Base-by-base conservation (phyloP, 2,797 vertebrate species). In the Holocentrus rufus region DNA sequence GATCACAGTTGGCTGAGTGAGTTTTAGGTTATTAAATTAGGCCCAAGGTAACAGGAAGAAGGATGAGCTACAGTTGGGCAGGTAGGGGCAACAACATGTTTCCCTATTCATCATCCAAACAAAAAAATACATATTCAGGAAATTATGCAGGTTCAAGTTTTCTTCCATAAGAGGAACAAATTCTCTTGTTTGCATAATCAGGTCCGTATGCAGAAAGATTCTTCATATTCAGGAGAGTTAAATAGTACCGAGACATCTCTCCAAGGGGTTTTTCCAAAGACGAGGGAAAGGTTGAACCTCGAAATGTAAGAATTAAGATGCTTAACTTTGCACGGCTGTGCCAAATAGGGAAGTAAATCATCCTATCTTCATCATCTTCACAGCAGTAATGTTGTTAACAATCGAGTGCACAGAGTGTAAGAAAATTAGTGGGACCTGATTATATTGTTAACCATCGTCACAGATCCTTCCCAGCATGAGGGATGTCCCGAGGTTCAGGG, bases 1-100 rank as follows among this genome's bases (percentile, higher is more conserved):
- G 91, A 90, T 91, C 88, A 82, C 85, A 89, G 89, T 90, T 89
- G 90, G 88, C 87, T 90, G 88, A 88, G 76, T 89, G 84, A 86
- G 82, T 88, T 91, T 90, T 80, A 86, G 83, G 87, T 90, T 90
- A 91, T 92, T 92, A 91, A 92, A 91, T 91, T 86, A 90, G 83
- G 85, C 86, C 84, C 86, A 87, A 80, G 83, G 88, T 92, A 91
- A 89, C 82, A 84, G 82, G 81, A 90, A 91, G 88, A 93, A 82
- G 75, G 87, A 92, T 90, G 89, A 89, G 90, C 87, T 82, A 78
- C 85, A 90, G 85, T 87, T 82, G 84, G 86, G 85, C 81, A 89
- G 87, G 83, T 84, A 85, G 83, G 86, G 86, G 87, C 75, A 86
- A 81, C 82, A 90, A 85, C 76, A 77, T 79, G 72, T 85, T 74